Conservation (phyloP, 2,888 invertebrate species). For the Heteromurus nitidus region DNA sequence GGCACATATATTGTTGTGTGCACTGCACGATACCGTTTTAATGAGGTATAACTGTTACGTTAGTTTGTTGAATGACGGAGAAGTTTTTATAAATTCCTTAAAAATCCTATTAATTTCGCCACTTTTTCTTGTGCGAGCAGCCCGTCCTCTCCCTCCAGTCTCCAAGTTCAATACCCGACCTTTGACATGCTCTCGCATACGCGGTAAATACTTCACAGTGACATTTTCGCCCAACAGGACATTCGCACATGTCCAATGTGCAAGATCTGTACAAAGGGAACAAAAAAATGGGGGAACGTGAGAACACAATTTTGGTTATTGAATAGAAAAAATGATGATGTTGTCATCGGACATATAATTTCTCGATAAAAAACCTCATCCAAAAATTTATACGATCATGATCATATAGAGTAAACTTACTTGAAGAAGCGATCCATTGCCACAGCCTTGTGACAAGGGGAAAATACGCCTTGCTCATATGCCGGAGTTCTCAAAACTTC, state of each 20-base stretch:
- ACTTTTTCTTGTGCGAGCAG: conserved; percentile 77
- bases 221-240: conserved; percentile 84
- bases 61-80: not conserved
- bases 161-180: conserved; percentile 83
- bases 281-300: conserved; percentile 20
- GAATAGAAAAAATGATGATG: too few species aligned
- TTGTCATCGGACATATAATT: not conserved
- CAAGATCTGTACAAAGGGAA: conserved; percentile 80
- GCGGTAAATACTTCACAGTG: conserved; percentile 93
- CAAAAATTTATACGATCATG: not conserved
- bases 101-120: conserved; percentile 67
- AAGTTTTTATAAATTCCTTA: not conserved
- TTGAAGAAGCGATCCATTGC: conserved; percentile 89
- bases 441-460: conserved; percentile 86
- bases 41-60: conserved; percentile 24
- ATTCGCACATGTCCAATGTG: conserved; percentile 91
- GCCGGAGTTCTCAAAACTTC: conserved; percentile 77
- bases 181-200: conserved; percentile 90
- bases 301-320: not conserved
- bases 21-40: not conserved
- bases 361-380: not conserved
- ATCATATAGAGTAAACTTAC: conserved; percentile 74
- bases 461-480: conserved; percentile 78
- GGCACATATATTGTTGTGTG: not conserved
- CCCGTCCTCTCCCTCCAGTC: conserved; percentile 84